Evolutionary conservation across 1,140 invertebrate species (phyloP).

Genomic region (Caenorhabditis latens): DNA sequence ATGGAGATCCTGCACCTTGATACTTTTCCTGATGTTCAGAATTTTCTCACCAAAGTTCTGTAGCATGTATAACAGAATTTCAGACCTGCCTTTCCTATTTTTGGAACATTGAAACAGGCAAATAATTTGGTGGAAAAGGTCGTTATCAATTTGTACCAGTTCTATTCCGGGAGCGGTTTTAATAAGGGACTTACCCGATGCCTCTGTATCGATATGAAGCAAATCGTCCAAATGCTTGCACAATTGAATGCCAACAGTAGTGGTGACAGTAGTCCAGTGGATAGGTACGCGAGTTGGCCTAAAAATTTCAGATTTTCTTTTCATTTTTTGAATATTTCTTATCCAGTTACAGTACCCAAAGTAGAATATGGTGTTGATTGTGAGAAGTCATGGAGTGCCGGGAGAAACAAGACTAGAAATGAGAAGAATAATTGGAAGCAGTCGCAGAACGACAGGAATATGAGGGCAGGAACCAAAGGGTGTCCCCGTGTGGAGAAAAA

Average conservation of each 20-base stretch:
- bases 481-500: constrained; percentile 65
- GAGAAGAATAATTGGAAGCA: constrained; percentile 75
- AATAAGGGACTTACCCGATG: constrained; percentile 74
- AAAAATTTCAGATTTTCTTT: not conserved
- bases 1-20: too few relatives aligned
- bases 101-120: too few relatives aligned
- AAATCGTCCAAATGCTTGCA: constrained; percentile 76
- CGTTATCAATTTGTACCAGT: too few relatives aligned
- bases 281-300: constrained; percentile 73
- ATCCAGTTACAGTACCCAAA: constrained; percentile 62
- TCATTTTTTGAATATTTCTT: too few relatives aligned
- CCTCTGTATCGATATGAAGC: constrained; percentile 75
- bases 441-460: constrained; percentile 73
- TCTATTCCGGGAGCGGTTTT: too few relatives aligned
- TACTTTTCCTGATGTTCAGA: too few relatives aligned
- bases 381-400: constrained; percentile 75
- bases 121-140: too few relatives aligned
- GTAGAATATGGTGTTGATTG: constrained; percentile 67
- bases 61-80: too few relatives aligned
- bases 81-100: too few relatives aligned
- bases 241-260: constrained; percentile 74
- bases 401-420: constrained; percentile 73
- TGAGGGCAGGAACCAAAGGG: constrained; percentile 74
- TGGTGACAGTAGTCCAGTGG: constrained; percentile 74
- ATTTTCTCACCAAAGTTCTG: too few relatives aligned